phyloP scores from a whole-genome alignment of 2,888 invertebrate genomes.

The Patella depressa region DNA sequence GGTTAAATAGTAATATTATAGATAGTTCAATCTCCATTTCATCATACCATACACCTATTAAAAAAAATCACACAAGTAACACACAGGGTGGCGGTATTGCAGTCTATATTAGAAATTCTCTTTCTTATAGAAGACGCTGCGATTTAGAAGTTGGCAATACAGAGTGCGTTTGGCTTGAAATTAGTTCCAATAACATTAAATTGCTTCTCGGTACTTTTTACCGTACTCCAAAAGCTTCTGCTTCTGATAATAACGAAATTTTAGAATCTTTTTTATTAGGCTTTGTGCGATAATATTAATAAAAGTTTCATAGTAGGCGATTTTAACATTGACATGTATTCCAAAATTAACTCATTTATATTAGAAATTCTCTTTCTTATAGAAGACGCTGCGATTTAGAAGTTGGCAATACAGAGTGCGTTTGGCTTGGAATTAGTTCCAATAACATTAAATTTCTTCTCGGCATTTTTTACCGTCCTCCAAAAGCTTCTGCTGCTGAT shows the following conservation, averaged over 20 bases:
- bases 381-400: no score
- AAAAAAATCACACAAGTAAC: not conserved
- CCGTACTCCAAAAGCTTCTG: not conserved
- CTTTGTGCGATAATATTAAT: not conserved
- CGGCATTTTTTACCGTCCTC: no score
- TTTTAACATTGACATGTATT: not conserved
- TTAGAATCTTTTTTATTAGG: not conserved
- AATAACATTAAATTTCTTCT: no score
- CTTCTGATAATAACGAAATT: not conserved
- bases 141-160: not conserved
- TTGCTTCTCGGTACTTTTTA: not conserved
- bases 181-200: not conserved
- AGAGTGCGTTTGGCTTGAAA: conserved; percentile 11
- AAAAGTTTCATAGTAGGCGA: not conserved
- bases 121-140: not conserved
- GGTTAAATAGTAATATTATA: not conserved
- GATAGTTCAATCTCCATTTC: not conserved
- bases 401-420: no score
- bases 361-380: no score
- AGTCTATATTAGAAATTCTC: not conserved
- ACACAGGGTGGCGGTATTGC: not conserved
- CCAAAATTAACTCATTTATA: not conserved
- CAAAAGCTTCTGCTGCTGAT: no score
- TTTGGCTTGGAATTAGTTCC: no score
- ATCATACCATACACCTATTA: not conserved